phyloP scores from a whole-genome alignment of 2,113 vertebrate species.

The Andinoacara biseriatus region DNA sequence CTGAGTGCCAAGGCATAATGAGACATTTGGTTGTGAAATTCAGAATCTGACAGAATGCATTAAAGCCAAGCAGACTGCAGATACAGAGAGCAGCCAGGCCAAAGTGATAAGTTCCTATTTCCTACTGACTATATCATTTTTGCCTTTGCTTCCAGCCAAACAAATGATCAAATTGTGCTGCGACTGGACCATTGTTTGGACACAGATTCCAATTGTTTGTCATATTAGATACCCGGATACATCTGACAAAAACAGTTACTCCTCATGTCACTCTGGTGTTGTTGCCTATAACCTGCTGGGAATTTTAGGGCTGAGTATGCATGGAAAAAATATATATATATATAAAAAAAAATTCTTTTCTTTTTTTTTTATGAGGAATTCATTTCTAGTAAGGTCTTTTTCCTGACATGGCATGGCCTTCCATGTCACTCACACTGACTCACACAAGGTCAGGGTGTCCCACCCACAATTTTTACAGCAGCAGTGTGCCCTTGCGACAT shows the following conservation, averaged over 20 bases:
- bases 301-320: constrained; percentile 1
- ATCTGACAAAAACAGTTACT: constrained; percentile 44
- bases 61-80: constrained; percentile 73
- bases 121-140: constrained; percentile 61
- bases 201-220: constrained; percentile 47
- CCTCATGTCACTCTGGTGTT: constrained; percentile 15
- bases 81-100: constrained; percentile 58
- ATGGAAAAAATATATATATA: too few species aligned
- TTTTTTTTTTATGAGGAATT: constrained; percentile 4
- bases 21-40: constrained; percentile 79
- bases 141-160: constrained; percentile 52
- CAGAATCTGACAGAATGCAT: constrained; percentile 80
- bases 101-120: constrained; percentile 71
- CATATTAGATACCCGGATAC: constrained; percentile 22
- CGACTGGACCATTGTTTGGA: constrained; percentile 58
- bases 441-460: constrained; percentile 48
- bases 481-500: constrained; percentile 45
- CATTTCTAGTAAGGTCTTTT: constrained; percentile 51
- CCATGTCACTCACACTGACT: constrained; percentile 22
- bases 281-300: constrained; percentile 19
- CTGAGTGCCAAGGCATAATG: constrained; percentile 75
- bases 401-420: constrained; percentile 48
- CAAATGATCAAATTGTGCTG: constrained; percentile 52
- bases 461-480: constrained; percentile 29
- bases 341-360: not conserved